Evolutionary conservation across 2,113 vertebrate genomes (phyloP).

Genomic region (Pituophis catenifer): DNA sequence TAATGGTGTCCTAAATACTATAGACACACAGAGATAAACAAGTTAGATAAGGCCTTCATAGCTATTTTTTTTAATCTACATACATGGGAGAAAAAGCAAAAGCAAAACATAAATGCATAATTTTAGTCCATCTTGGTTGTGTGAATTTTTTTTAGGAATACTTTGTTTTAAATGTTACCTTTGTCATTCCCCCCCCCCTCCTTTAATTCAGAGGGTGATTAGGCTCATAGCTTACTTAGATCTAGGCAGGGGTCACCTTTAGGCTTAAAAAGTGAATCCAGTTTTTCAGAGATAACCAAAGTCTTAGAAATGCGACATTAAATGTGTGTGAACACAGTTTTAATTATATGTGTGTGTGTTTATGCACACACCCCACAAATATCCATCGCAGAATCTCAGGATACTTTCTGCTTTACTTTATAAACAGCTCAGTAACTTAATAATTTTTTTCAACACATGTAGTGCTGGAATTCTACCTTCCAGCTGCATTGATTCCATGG

Average conservation of each 20-base stretch:
- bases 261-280: constrained; percentile 6
- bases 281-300: neutral
- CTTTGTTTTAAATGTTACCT: neutral
- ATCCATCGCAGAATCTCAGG: neutral
- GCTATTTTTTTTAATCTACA: neutral
- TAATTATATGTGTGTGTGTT: neutral
- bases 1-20: neutral
- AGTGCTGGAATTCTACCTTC: constrained; percentile 65
- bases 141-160: neutral
- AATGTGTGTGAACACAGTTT: neutral
- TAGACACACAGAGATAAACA: neutral
- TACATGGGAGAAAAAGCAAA: neutral
- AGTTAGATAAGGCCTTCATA: neutral
- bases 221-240: neutral
- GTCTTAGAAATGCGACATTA: neutral
- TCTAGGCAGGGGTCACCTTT: neutral
- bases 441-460: neutral
- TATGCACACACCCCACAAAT: neutral
- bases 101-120: neutral
- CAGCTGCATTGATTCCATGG: constrained; percentile 64
- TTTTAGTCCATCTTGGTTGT: neutral
- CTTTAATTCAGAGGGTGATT: neutral
- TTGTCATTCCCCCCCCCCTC: neutral
- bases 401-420: neutral
- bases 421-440: constrained; percentile 39